Conservation (phyloP, 2,113 vertebrate genomes). For the Callaeas wilsoni region DNA sequence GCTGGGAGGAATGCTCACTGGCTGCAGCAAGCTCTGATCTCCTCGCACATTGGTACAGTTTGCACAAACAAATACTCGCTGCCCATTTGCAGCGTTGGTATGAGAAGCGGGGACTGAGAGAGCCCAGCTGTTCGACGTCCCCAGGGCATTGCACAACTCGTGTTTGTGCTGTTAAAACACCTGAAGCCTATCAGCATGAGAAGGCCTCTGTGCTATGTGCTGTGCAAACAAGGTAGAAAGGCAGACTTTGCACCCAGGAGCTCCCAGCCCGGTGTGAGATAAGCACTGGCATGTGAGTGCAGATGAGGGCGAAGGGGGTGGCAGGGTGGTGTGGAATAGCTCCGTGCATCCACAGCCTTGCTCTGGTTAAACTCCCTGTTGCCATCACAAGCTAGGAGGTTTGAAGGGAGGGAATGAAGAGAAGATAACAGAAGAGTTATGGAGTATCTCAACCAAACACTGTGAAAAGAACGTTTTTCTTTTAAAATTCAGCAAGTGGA, state of each 20-base stretch:
- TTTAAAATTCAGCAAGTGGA: not conserved
- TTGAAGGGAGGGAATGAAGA: not conserved
- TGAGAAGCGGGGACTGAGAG: not conserved
- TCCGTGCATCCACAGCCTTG: accelerated
- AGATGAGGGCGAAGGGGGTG: not conserved
- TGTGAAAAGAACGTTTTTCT: not conserved
- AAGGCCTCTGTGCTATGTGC: constrained; percentile 5
- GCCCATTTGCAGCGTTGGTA: not conserved
- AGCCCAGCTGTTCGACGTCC: not conserved
- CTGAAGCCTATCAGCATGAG: not conserved
- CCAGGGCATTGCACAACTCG: constrained; percentile 13
- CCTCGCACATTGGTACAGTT: not conserved
- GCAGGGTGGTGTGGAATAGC: not conserved
- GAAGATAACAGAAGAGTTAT: not conserved
- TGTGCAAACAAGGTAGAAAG: constrained; percentile 7
- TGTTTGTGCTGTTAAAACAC: constrained; percentile 11
- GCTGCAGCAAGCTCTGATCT: not conserved
- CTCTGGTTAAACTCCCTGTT: not conserved
- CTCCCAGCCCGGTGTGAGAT: not conserved
- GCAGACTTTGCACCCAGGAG: not conserved
- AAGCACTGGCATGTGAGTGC: not conserved
- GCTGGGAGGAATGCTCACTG: not conserved
- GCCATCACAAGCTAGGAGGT: not conserved
- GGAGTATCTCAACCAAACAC: not conserved
- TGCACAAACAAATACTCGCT: not conserved